Evolutionary conservation across 2,888 invertebrate species (phyloP).

Genomic region (Biston betularia): DNA sequence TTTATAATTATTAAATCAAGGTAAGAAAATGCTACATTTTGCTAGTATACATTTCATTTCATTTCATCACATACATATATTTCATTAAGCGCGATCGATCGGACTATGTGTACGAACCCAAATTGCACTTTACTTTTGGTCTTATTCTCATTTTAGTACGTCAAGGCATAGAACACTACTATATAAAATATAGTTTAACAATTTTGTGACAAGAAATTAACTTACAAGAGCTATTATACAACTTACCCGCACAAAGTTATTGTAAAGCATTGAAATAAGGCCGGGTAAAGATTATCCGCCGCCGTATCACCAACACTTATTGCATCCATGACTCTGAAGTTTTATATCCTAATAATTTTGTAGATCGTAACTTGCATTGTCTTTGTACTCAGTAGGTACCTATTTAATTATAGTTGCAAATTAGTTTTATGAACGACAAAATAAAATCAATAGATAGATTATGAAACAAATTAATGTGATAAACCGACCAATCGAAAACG

Average conservation of each 20-base stretch:
- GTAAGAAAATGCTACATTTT: no score
- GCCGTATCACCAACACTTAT: slow-evolving; percentile 60
- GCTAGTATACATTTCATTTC: no score
- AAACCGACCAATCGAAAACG: not conserved
- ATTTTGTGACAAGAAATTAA: not conserved
- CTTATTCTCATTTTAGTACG: no score
- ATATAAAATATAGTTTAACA: no score
- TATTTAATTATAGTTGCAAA: not conserved
- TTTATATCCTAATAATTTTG: no score
- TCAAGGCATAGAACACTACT: no score
- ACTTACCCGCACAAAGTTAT: slow-evolving; percentile 95
- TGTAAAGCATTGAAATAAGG: slow-evolving; percentile 96
- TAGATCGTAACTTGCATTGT: not conserved
- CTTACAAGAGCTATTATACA: not conserved
- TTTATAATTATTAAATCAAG: no score
- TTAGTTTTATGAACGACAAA: not conserved
- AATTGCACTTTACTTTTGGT: no score
- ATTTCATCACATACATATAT: no score
- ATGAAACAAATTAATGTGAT: not conserved
- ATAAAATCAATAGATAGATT: no score
- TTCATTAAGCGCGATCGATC: no score
- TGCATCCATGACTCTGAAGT: slow-evolving; percentile 54
- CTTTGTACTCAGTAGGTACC: not conserved
- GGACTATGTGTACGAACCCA: no score
- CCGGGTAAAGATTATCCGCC: slow-evolving; percentile 95